phyloP scores from a whole-genome alignment of 2,888 invertebrate species.

The Scaptodrosophila latifasciaeformis region DNA sequence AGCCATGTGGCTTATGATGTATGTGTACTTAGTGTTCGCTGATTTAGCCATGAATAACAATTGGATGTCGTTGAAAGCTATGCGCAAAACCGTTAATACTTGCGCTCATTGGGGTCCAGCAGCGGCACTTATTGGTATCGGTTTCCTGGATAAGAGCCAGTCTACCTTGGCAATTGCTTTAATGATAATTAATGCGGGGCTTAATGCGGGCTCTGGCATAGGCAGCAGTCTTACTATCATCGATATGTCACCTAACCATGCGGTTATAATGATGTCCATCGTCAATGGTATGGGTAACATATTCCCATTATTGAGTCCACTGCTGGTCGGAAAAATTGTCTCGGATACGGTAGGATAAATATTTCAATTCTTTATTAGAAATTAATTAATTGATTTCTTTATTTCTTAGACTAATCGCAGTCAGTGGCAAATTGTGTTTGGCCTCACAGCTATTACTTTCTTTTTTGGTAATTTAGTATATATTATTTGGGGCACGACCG shows the following conservation, averaged over 20 bases:
- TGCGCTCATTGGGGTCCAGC: slow-evolving; percentile 76
- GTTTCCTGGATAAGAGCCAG: slow-evolving; percentile 75
- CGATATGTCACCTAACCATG: slow-evolving; percentile 81
- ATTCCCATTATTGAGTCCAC: slow-evolving; percentile 79
- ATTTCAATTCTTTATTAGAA: neutral
- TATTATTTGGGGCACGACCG: slow-evolving; percentile 80
- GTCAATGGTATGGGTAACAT: slow-evolving; percentile 79
- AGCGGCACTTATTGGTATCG: slow-evolving; percentile 76
- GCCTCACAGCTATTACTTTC: slow-evolving; percentile 80
- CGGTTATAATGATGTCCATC: slow-evolving; percentile 81
- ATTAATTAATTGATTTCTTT: neutral
- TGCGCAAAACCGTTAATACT: slow-evolving; percentile 62
- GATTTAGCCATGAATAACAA: slow-evolving; percentile 74
- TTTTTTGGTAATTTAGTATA: slow-evolving; percentile 82
- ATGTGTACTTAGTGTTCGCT: slow-evolving; percentile 74
- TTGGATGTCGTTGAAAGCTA: slow-evolving; percentile 65
- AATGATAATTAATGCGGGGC: slow-evolving; percentile 77
- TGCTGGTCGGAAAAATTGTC: slow-evolving; percentile 78
- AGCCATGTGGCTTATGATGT: slow-evolving; percentile 76
- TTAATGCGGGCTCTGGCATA: slow-evolving; percentile 61
- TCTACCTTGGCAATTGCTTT: slow-evolving; percentile 75
- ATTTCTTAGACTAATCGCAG: slow-evolving; percentile 73
- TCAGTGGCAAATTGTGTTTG: slow-evolving; percentile 85
- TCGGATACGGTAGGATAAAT: slow-evolving; percentile 59
- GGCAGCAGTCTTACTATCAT: slow-evolving; percentile 78